Percentiles rank a stretch among this genome's conserved stretches.
Evolutionary conservation across 2,888 invertebrate genomes (phyloP).

Genomic region (Hedya salicella): DNA sequence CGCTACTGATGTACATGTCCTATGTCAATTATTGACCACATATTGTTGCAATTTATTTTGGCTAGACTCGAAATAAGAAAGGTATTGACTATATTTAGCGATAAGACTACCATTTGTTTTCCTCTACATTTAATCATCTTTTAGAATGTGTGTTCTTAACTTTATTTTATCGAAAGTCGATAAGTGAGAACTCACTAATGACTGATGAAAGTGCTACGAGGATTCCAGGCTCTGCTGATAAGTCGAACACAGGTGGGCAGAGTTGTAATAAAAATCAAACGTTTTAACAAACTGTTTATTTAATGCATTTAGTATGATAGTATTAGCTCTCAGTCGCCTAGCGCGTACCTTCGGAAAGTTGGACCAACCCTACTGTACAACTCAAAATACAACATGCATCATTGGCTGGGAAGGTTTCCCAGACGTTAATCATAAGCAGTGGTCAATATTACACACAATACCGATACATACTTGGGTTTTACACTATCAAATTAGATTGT

Average conservation of each 20-base stretch:
- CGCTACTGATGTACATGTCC: too few relatives aligned
- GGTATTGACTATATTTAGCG: too few relatives aligned
- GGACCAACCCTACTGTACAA: constrained; percentile 73
- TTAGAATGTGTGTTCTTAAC: too few relatives aligned
- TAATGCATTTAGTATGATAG: constrained; percentile 84
- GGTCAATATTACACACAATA: neutral
- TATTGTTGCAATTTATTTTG: too few relatives aligned
- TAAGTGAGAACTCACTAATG: too few relatives aligned
- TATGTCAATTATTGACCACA: too few relatives aligned
- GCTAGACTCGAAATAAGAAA: too few relatives aligned
- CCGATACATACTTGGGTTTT: constrained; percentile 6
- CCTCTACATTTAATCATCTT: too few relatives aligned
- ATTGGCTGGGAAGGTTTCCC: constrained; percentile 2
- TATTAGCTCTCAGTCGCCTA: constrained; percentile 85
- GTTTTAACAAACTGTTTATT: constrained; percentile 83
- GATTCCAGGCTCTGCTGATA: too few relatives aligned
- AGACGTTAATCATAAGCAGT: constrained; percentile 9
- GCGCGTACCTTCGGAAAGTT: constrained; percentile 85
- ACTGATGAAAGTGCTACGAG: neutral
- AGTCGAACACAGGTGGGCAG: neutral
- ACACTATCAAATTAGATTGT: constrained; percentile 13
- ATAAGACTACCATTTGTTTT: too few relatives aligned
- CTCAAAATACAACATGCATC: constrained; percentile 27
- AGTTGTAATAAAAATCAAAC: constrained; percentile 58
- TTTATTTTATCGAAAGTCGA: too few relatives aligned